Evolutionary conservation across 2,888 invertebrate species (phyloP).

Genomic region (Drosophila quinaria): DNA sequence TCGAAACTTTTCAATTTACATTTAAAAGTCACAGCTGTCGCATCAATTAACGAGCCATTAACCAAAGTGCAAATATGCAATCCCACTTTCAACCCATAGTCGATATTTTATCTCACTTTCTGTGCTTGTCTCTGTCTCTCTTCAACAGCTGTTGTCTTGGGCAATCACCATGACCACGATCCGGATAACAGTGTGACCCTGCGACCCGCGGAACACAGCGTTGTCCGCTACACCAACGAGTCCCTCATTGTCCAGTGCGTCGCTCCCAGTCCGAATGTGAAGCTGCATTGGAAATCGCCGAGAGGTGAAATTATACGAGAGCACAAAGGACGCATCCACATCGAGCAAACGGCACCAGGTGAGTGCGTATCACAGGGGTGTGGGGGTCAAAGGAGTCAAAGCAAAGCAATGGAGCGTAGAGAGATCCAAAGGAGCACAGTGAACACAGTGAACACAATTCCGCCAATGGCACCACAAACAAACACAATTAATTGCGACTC

Average conservation of each 20-base stretch:
- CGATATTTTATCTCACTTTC: neutral
- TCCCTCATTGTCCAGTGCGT: conserved; percentile 86
- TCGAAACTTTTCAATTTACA: conserved; percentile 47
- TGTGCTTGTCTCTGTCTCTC: neutral
- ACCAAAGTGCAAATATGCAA: conserved; percentile 17
- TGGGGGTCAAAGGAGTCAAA: conserved; percentile 19
- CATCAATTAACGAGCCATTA: conserved; percentile 65
- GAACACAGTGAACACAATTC: conserved; percentile 20
- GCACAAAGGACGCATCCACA: conserved; percentile 86
- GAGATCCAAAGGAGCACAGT: conserved; percentile 1
- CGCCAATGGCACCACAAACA: conserved; percentile 61
- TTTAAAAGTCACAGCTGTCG: conserved; percentile 40
- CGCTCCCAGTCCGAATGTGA: conserved; percentile 75
- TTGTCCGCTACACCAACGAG: conserved; percentile 86
- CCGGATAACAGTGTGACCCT: conserved; percentile 69
- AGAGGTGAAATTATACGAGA: conserved; percentile 84
- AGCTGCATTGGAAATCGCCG: conserved; percentile 85
- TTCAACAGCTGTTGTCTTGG: conserved; percentile 73
- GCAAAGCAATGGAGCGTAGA: conserved; percentile 6
- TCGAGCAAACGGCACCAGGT: conserved; percentile 83
- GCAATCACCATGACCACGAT: conserved; percentile 76
- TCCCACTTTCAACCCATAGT: neutral
- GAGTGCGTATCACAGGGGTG: conserved; percentile 34
- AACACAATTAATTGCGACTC: conserved; percentile 75
- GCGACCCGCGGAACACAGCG: conserved; percentile 82